phyloP scores from a whole-genome alignment of 2,113 vertebrate species.

The Nesoenas mayeri region DNA sequence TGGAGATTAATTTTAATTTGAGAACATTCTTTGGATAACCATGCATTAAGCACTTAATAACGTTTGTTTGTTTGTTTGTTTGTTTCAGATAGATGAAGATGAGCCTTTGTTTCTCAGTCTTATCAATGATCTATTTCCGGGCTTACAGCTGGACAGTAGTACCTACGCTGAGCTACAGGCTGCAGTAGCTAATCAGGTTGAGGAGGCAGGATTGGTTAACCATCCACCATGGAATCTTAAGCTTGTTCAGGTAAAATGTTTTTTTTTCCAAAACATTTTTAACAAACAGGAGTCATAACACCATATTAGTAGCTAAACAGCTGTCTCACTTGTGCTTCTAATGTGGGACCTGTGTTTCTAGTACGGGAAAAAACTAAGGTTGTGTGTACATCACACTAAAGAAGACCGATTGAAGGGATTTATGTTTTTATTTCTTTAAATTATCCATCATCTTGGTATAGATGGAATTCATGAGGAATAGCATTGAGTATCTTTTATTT shows the following conservation, averaged over 20 bases:
- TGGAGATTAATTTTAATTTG: neutral
- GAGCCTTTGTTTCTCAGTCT: conserved; percentile 82
- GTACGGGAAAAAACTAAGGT: neutral
- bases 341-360: neutral
- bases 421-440: neutral
- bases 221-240: conserved; percentile 84
- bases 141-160: conserved; percentile 74
- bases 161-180: conserved; percentile 70
- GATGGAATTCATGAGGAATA: too few species aligned
- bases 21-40: neutral
- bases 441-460: neutral
- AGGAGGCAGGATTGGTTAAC: conserved; percentile 74
- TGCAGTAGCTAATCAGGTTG: conserved; percentile 75
- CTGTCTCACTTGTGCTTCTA: neutral
- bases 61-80: neutral
- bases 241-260: conserved; percentile 74
- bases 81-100: conserved; percentile 79
- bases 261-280: neutral
- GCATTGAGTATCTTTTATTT: too few species aligned
- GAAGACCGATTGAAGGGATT: neutral
- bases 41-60: neutral
- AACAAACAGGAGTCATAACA: neutral
- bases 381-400: neutral
- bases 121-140: conserved; percentile 80
- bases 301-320: neutral